Conservation (phyloP, 2,113 vertebrate genomes). For the Thunnus maccoyii region DNA sequence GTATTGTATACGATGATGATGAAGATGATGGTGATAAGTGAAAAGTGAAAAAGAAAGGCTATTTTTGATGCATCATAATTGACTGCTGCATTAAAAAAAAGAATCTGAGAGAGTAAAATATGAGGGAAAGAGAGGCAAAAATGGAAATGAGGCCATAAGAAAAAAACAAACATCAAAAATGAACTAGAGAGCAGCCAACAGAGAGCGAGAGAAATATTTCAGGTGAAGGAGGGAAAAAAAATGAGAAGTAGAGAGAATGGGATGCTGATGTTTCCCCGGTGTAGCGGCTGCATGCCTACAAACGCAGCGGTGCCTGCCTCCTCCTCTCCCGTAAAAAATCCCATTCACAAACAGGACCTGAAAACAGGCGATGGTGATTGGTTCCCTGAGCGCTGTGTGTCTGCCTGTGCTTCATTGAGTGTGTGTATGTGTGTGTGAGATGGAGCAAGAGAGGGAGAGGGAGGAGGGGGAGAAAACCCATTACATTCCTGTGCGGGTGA, state of each 20-base stretch:
- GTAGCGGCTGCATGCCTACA: slow-evolving; percentile 58
- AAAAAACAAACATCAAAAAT: slow-evolving; percentile 16
- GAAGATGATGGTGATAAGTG: not conserved
- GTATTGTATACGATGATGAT: not conserved
- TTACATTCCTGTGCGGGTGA: slow-evolving; percentile 39
- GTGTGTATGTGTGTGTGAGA: slow-evolving; percentile 35
- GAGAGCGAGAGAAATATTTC: slow-evolving; percentile 18
- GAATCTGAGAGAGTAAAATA: slow-evolving; percentile 36
- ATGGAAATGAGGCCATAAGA: not conserved
- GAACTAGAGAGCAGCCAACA: not conserved
- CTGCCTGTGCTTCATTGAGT: slow-evolving; percentile 40
- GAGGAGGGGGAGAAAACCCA: slow-evolving; percentile 1
- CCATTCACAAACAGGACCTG: slow-evolving; percentile 83
- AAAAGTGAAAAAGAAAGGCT: not conserved
- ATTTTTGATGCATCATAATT: slow-evolving; percentile 16
- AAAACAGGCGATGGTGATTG: slow-evolving; percentile 71
- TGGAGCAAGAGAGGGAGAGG: not conserved
- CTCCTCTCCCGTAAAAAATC: slow-evolving; percentile 70
- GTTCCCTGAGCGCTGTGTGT: slow-evolving; percentile 66
- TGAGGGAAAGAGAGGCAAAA: slow-evolving; percentile 7
- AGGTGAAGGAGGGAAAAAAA: not conserved
- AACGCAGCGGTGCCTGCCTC: slow-evolving; percentile 50
- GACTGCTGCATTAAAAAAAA: slow-evolving; percentile 36
- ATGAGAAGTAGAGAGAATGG: slow-evolving; percentile 12
- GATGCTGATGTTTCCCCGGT: slow-evolving; percentile 19